Conservation (phyloP, 2,113 vertebrate genomes). For the Tichodroma muraria region DNA sequence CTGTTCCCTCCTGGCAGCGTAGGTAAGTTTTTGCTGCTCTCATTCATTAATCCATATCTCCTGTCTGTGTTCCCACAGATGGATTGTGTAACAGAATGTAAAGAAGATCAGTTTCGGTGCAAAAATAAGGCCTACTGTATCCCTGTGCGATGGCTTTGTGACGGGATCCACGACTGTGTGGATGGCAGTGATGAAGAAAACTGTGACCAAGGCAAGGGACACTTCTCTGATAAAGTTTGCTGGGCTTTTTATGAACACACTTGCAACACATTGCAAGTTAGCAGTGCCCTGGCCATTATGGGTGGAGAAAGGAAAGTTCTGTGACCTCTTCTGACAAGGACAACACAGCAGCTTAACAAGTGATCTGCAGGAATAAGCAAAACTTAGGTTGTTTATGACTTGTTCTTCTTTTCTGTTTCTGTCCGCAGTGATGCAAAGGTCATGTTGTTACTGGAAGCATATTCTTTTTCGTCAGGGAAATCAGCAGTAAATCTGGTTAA, state of each 20-base stretch:
- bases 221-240: neutral
- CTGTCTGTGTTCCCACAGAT: constrained; percentile 69
- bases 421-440: neutral
- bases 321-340: neutral
- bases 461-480: neutral
- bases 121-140: constrained; percentile 91
- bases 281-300: neutral
- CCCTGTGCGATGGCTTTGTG: constrained; percentile 91
- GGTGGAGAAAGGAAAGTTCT: neutral
- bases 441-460: neutral
- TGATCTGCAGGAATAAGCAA: neutral
- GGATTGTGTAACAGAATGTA: constrained; percentile 91
- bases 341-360: neutral
- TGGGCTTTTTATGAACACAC: neutral
- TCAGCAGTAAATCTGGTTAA: neutral
- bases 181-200: constrained; percentile 94
- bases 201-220: constrained; percentile 76
- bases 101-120: constrained; percentile 91
- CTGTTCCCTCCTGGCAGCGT: fast-evolving
- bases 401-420: neutral
- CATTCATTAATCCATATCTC: neutral
- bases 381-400: neutral
- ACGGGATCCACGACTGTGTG: constrained; percentile 90
- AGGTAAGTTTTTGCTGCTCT: neutral
- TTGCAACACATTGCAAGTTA: neutral